Percentiles rank a stretch among this genome's conserved stretches.
Evolutionary conservation across 2,113 vertebrate species (phyloP).

Genomic region (Platysternon megacephalum): DNA sequence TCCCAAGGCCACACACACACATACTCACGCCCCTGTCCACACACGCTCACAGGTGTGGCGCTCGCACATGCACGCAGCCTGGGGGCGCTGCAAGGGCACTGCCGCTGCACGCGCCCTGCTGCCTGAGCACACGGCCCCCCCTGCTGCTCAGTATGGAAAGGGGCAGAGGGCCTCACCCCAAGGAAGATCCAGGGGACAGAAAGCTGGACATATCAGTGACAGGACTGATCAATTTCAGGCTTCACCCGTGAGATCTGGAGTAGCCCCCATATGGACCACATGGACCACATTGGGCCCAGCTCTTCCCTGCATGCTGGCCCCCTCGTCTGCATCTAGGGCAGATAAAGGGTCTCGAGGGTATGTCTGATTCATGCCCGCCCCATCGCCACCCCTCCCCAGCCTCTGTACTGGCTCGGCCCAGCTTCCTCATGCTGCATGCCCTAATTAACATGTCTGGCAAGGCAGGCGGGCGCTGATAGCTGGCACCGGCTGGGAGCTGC

Average conservation of each 20-base stretch:
- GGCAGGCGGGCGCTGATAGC: constrained; percentile 47
- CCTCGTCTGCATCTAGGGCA: background rate
- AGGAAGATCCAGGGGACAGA: too few relatives aligned
- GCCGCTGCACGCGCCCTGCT: background rate
- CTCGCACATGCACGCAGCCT: too few relatives aligned
- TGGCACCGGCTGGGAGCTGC: constrained; percentile 33
- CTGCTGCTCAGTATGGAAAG: background rate
- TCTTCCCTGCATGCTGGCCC: background rate
- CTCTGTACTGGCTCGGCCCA: background rate
- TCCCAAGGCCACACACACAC: background rate
- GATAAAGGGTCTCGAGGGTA: too few relatives aligned
- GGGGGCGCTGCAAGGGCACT: too few relatives aligned
- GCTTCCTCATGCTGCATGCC: constrained; percentile 56
- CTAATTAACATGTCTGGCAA: constrained; percentile 61
- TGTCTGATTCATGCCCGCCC: too few relatives aligned
- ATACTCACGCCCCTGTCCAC: background rate
- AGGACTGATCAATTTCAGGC: too few relatives aligned
- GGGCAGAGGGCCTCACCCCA: too few relatives aligned
- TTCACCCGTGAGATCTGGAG: too few relatives aligned
- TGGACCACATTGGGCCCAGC: too few relatives aligned
- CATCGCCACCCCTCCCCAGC: too few relatives aligned
- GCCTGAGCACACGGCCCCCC: background rate
- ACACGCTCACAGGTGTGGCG: constrained; percentile 18
- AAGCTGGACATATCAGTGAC: too few relatives aligned
- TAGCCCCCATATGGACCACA: too few relatives aligned